Evolutionary conservation across 1,140 invertebrate genomes (phyloP), one percentile per base, ranked within the genome.

Genomic region (Conus ventricosus): DNA sequence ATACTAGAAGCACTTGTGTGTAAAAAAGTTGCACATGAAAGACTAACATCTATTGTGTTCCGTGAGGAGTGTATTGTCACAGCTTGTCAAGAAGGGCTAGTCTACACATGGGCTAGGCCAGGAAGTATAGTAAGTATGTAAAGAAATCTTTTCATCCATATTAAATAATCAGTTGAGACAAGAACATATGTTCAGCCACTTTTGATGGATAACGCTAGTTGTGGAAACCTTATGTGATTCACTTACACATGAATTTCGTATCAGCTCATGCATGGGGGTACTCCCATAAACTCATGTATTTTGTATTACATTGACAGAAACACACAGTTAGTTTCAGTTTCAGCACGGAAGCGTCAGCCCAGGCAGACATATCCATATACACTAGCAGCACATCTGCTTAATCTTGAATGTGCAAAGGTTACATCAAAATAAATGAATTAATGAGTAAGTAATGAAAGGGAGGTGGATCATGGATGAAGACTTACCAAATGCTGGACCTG

Each of bases 11-110:
- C 99, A 75, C 96, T 99, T 90, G 97, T 99, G 87, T 99, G 98
- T 95, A 99, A 99, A 96, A 99, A 99, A 96, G 97, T 99, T 92
- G 98, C 99, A 84, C 98, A 99, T 94, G 99, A 99, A 96, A 96
- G 99, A 93, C 96, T 99, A 92, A 99, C 98, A 92, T 97, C 98
- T 91, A 95, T 99, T 92, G 97, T 98, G 93, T 99, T 99, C 96
- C 97, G 98, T 90, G 97, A 99, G 94, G 99, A 99, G 96, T 99
- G 98, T 96, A 97, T 99, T 94, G 97, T 99, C 81, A 99, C 98
- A 85, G 98, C 99, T 87, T 99, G 99, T 96, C 99, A 99, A 95
- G 99, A 99, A 96, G 99, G 99, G 91, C 98, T 98, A 95, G 97
- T 99, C 71, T 99, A 98, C 95, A 99, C 98, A 82, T 99, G 99